Conservation (phyloP, 2,888 invertebrate species). For the Embidobia sp. region DNA sequence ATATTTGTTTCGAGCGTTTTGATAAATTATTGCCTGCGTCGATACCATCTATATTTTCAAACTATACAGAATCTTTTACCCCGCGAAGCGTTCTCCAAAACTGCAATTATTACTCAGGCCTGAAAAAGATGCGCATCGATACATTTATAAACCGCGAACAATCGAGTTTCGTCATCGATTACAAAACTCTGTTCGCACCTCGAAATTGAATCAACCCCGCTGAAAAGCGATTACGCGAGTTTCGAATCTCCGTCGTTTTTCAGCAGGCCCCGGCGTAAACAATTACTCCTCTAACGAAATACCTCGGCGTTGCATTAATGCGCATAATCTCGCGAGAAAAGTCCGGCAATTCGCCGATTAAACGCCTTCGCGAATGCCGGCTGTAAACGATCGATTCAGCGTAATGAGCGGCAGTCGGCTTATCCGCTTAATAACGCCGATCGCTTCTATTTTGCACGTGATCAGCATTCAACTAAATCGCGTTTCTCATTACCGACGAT, state of each 20-base stretch:
- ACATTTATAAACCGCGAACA: no score
- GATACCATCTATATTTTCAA: no score
- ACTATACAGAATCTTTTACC: no score
- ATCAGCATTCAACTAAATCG: slow-evolving; percentile 54
- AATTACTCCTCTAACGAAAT: slow-evolving; percentile 15
- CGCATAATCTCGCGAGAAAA: slow-evolving; percentile 23
- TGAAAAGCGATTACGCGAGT: no score
- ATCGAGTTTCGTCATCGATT: no score
- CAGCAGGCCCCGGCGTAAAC: no score
- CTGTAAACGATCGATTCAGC: slow-evolving; percentile 43
- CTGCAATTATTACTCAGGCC: no score
- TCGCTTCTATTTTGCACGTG: slow-evolving; percentile 59
- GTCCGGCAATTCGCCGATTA: slow-evolving; percentile 40
- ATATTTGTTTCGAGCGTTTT: neutral
- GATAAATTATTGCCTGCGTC: no score
- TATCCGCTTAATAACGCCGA: slow-evolving; percentile 45
- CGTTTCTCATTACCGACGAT: slow-evolving; percentile 59
- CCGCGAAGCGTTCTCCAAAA: no score
- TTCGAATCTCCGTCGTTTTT: neutral
- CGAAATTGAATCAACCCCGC: no score
- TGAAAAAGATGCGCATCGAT: no score
- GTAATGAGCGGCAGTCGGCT: slow-evolving; percentile 46
- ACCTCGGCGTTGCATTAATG: slow-evolving; percentile 3
- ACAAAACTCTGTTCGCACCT: no score
- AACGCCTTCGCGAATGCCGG: slow-evolving; percentile 55